Evolutionary conservation across 2,113 vertebrate species (phyloP), one percentile per base, ranked within the genome.

Genomic region (Indicator indicator): DNA sequence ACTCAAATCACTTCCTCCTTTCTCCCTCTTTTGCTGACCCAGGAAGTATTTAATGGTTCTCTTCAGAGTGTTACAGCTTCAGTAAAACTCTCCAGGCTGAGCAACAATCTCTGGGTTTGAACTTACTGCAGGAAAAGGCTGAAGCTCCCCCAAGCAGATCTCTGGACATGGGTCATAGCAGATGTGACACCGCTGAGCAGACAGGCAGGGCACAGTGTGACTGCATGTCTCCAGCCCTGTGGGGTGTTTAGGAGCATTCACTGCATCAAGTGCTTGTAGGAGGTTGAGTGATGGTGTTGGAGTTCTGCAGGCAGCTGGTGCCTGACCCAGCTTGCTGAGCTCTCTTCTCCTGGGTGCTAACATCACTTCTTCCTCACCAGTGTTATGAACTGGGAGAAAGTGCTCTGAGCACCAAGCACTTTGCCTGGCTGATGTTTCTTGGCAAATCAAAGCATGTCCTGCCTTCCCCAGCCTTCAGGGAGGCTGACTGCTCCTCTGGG

Each of bases 111-210:
- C 21, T 9, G 17, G 12, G 26, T 54, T 94, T 77, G 69, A 84
- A 20, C 2, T 54, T 28, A 32, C 5, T 55, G 80, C 59, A 36
- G 52, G 73, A 67, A 70, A 81, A 67, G 13, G 7, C 44, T 68
- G 71, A 50, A 63, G 19, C 1, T 6, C 26, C 30, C 17, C 36
- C 12, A 24, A 16, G 20, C 32, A 88, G 63, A 83, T 36, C 46
- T 20, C 13, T 40, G 73, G 44, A 28, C 2, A 1, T 75, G 62
- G 28, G 32, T 60, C n/a, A 26, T 0, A 0, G 11, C 42, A 88
- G 58, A n/a, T 12, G 5, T 10, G 40, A 36, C 7, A 5, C 14
- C 28, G 46, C 48, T 1, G 6, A 58, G 40, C 54, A 50, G 73
- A 10, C 56, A 42, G 33, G 30, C 36, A 38, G 7, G 55, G 68